Evolutionary conservation across 2,888 invertebrate species (phyloP), one percentile per base, ranked within the genome.

Genomic region (Drosophila anomelani): DNA sequence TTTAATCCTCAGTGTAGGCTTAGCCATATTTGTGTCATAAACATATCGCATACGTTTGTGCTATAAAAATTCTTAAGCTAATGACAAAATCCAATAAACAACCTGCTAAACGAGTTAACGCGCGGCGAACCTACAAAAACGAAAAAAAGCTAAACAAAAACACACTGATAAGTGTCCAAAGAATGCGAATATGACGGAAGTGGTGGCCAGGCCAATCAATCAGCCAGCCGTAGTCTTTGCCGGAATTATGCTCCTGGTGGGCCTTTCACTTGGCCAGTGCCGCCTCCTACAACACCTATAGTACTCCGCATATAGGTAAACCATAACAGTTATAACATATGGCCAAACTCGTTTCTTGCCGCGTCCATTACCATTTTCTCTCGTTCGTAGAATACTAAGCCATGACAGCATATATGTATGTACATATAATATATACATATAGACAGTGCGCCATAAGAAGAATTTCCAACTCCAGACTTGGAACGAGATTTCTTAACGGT

Each of bases 401-500:
- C 69, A 57, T 69, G 57, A 68, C 68, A 56, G 69, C 69, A 67
- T 69, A 29, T 29, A 29, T 29, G 29, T 29, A 29, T 7, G 4
- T 29, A 6, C 4, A 29, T 29, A 29, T 23, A 23, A 20, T 20
- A 20, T 26, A 26, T 26, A 26, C 4, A 68, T 67, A 68, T 29
- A 59, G 67, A 56, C 56, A 47, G 41, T 66, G 38, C 55, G 67
- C 67, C 59, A 69, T 70, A 59, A 41, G 71, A 60, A 71, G 60
- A 70, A 70, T 61, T 71, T 44, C 58, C 72, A 56, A 49, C 71
- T 70, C 51, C 58, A 59, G 60, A 59, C 60, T 67, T 67, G 67
- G 55, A 87, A 87, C 87, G 73, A 87, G 87, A 87, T 89, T 89
- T 89, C 84, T 88, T 90, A 90, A 90, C 90, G 89, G 90, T 90